Conservation (phyloP, 2,797 vertebrate species). For the Mastacembelus armatus region DNA sequence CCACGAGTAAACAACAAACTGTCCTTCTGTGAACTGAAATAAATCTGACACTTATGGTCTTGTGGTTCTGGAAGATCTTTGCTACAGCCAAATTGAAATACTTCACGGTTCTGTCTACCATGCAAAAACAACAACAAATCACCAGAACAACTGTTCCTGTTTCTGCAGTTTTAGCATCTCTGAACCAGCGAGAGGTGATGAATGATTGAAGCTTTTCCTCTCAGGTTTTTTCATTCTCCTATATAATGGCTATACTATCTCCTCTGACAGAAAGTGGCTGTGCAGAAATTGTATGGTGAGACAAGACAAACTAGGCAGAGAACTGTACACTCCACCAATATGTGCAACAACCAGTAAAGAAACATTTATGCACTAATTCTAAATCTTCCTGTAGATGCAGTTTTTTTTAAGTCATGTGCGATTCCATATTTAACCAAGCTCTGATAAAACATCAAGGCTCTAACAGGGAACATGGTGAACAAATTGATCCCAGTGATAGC, state of each 20-base stretch:
- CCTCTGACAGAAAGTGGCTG: constrained; percentile 59
- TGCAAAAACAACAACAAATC: constrained; percentile 63
- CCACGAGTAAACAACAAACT: too few species aligned
- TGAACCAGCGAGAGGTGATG: constrained; percentile 62
- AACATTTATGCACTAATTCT: constrained; percentile 69
- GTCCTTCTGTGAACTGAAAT: too few species aligned
- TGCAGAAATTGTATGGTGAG: constrained; percentile 50
- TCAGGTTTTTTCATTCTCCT: constrained; percentile 42
- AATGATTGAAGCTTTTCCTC: constrained; percentile 66
- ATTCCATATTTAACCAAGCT: constrained; percentile 5
- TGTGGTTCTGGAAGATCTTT: constrained; percentile 21
- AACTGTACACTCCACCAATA: constrained; percentile 74
- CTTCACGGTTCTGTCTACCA: constrained; percentile 38
- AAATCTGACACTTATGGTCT: constrained; percentile 37
- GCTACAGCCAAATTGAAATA: constrained; percentile 19
- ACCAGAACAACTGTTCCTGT: constrained; percentile 27
- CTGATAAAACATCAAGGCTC: constrained; percentile 22
- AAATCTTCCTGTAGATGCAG: constrained; percentile 29
- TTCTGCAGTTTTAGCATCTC: constrained; percentile 49
- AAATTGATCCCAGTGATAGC: constrained; percentile 9
- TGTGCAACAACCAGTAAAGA: constrained; percentile 77
- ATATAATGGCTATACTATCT: constrained; percentile 64
- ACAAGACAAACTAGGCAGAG: constrained; percentile 75
- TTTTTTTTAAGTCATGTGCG: neutral
- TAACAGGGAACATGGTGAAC: constrained; percentile 9